A percentile compares a stretch with the other conserved stretches of the same genome.
Evolutionary conservation across 2,113 vertebrate genomes (phyloP).

Genomic region (Hemicordylus capensis): DNA sequence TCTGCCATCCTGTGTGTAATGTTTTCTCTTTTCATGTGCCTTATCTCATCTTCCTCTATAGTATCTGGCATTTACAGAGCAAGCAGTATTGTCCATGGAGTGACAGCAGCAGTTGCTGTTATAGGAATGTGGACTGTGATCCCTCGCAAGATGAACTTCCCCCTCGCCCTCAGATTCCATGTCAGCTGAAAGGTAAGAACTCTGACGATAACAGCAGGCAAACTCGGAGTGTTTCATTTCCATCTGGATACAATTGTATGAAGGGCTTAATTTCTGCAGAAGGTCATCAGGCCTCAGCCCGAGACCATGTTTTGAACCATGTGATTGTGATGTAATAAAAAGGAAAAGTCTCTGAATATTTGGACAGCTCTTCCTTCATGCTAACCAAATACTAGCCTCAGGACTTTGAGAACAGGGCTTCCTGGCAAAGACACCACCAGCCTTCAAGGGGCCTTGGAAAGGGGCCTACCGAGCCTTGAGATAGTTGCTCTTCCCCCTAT

Average conservation of each 20-base stretch:
- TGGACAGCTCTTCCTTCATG: background rate
- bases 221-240: conserved; percentile 22
- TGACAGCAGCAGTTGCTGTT: conserved; percentile 81
- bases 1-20: background rate
- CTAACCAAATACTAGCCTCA: background rate
- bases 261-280: background rate
- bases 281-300: background rate
- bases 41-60: conserved; percentile 6
- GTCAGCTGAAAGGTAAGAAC: conserved; percentile 76
- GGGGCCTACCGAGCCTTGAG: too few species aligned
- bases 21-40: conserved; percentile 32
- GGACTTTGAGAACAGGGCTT: background rate
- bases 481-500: too few species aligned
- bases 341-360: background rate
- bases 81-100: conserved; percentile 62
- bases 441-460: too few species aligned
- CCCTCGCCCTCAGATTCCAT: conserved; percentile 68
- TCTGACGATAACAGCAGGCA: conserved; percentile 15
- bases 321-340: background rate
- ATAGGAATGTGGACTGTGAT: conserved; percentile 73
- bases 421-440: too few species aligned
- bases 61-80: conserved; percentile 65
- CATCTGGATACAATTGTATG: conserved; percentile 33
- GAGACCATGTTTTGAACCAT: background rate
- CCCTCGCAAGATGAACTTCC: conserved; percentile 57